Percentiles rank a stretch among this genome's conserved stretches.
Evolutionary conservation across 2,888 invertebrate genomes (phyloP).

Genomic region (Rhingia rostrata): DNA sequence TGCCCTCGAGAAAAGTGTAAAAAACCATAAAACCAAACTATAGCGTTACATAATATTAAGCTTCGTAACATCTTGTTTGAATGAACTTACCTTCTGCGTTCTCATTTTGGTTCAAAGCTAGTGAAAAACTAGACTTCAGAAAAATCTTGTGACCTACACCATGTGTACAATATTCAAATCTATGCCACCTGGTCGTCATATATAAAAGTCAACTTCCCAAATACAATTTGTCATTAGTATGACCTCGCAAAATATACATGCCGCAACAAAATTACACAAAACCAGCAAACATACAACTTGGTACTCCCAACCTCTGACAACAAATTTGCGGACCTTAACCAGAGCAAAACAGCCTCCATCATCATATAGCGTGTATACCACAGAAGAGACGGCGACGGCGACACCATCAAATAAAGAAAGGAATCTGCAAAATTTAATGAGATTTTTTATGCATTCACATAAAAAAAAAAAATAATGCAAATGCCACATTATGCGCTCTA

Average conservation of each 20-base stretch:
- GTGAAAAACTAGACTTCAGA: too few relatives aligned
- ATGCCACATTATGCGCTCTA: slow-evolving; percentile 73
- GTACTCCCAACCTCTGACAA: slow-evolving; percentile 6
- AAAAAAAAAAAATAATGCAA: slow-evolving; percentile 65
- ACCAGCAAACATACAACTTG: not conserved
- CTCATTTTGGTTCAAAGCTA: too few relatives aligned
- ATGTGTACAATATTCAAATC: not conserved
- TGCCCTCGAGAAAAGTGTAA: too few relatives aligned
- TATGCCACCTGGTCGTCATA: not conserved
- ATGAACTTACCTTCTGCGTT: too few relatives aligned
- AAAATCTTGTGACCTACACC: too few relatives aligned
- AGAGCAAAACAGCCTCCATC: not conserved
- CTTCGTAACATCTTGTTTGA: too few relatives aligned
- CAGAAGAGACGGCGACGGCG: not conserved
- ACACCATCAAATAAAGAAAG: slow-evolving; percentile 37
- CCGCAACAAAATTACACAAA: slow-evolving; percentile 29
- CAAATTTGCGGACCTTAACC: slow-evolving; percentile 13
- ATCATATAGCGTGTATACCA: not conserved
- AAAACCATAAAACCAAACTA: too few relatives aligned
- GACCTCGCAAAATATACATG: slow-evolving; percentile 7
- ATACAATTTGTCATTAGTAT: slow-evolving; percentile 22
- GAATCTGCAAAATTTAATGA: slow-evolving; percentile 63
- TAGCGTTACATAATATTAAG: too few relatives aligned
- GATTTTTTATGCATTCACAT: slow-evolving; percentile 72
- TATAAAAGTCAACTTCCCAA: not conserved